Percentiles rank a stretch among this genome's conserved stretches.
Evolutionary conservation across 2,797 vertebrate genomes (phyloP).

Genomic region (Neopelma chrysocephalum): DNA sequence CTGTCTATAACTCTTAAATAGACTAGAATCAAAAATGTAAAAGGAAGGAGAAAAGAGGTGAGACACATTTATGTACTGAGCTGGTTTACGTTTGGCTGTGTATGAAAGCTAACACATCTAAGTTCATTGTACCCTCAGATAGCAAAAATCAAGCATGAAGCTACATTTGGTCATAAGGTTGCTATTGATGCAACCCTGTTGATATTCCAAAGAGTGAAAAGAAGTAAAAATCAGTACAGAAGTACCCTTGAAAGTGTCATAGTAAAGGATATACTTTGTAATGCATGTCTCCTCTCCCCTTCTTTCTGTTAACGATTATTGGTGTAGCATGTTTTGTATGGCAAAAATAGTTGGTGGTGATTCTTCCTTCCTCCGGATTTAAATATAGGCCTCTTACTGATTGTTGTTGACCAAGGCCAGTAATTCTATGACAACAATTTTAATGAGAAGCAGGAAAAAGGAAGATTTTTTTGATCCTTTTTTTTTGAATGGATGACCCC

Average conservation of each 20-base stretch:
- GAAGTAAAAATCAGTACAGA: background rate
- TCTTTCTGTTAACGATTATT: background rate
- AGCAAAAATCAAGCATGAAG: background rate
- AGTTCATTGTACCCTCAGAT: background rate
- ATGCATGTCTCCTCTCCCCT: background rate
- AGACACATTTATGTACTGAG: background rate
- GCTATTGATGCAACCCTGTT: background rate
- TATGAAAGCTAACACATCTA: background rate
- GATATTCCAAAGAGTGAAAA: background rate
- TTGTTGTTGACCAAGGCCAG: background rate
- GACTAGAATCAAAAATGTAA: background rate
- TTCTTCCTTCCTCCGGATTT: slow-evolving; percentile 16
- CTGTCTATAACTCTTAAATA: background rate
- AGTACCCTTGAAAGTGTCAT: background rate
- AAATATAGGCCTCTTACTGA: slow-evolving; percentile 4
- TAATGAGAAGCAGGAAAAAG: slow-evolving; percentile 34
- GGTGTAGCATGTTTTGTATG: background rate
- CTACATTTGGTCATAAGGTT: background rate
- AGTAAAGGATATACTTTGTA: background rate
- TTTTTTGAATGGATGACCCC: background rate
- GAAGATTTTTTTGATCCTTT: background rate
- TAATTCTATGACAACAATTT: background rate
- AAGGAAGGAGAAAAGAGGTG: background rate
- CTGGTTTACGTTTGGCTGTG: background rate
- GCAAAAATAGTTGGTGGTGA: background rate